A percentile compares a stretch with the other conserved stretches of the same genome.
Evolutionary conservation across 2,113 vertebrate genomes (phyloP).

Genomic region (Theristicus caerulescens): DNA sequence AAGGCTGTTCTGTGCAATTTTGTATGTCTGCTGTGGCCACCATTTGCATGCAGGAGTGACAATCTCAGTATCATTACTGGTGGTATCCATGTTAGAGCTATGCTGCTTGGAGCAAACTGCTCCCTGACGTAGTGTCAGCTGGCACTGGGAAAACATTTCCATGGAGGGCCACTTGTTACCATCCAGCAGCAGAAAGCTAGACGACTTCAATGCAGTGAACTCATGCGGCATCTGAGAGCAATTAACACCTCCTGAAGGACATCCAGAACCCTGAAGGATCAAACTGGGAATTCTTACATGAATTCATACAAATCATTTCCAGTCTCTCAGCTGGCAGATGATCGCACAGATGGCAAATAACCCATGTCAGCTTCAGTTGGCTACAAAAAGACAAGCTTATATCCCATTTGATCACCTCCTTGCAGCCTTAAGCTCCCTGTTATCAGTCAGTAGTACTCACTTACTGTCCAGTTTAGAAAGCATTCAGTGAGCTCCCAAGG

Average conservation of each 20-base stretch:
- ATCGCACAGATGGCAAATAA: not conserved
- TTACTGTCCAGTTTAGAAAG: not conserved
- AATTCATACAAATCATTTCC: not conserved
- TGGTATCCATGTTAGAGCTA: not conserved
- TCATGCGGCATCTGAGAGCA: not conserved
- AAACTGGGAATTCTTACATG: not conserved
- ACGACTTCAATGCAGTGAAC: not conserved
- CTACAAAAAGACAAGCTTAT: not conserved
- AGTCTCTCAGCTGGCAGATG: not conserved
- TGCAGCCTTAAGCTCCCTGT: not conserved
- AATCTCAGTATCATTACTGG: not conserved
- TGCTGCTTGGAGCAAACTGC: not conserved
- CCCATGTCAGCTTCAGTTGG: not conserved
- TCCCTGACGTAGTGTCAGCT: not conserved
- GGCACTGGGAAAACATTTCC: not conserved
- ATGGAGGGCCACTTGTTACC: not conserved
- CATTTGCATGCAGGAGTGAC: not conserved
- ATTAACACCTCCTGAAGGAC: slow-evolving; percentile 7
- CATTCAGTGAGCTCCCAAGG: not conserved
- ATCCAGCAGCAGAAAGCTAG: not conserved
- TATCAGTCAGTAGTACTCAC: not conserved
- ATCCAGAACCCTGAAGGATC: not conserved
- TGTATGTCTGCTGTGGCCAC: not conserved
- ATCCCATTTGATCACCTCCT: not conserved
- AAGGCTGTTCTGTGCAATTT: not conserved